phyloP scores from a whole-genome alignment of 2,888 invertebrate genomes.

The Dascillus cervinus region DNA sequence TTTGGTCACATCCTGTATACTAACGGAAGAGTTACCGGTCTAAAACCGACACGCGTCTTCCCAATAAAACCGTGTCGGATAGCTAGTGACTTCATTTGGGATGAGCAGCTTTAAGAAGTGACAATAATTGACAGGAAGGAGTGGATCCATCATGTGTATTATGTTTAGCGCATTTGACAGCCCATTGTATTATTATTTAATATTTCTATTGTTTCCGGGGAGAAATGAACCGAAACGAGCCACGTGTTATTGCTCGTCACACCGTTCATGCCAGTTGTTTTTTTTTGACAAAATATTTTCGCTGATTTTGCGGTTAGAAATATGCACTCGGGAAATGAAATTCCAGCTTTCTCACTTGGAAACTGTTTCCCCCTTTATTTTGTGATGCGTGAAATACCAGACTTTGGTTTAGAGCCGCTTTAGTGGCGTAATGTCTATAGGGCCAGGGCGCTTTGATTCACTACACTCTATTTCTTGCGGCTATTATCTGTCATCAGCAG shows the following conservation, averaged over 20 bases:
- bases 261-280: too few species aligned
- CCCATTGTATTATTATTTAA: constrained; percentile 6
- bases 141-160: constrained; percentile 3
- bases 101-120: too few species aligned
- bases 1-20: too few species aligned
- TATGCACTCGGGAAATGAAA: too few species aligned
- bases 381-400: constrained; percentile 10
- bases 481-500: constrained; percentile 12
- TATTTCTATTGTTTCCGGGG: constrained; percentile 5
- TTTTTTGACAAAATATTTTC: too few species aligned
- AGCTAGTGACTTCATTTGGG: too few species aligned
- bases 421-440: constrained; percentile 6
- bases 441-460: constrained; percentile 9
- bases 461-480: constrained; percentile 11
- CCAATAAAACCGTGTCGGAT: too few species aligned
- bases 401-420: constrained; percentile 11
- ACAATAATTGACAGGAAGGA: constrained; percentile 6
- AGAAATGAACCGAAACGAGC: too few species aligned
- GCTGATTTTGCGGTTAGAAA: too few species aligned
- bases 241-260: too few species aligned
- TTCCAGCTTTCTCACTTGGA: constrained; percentile 8
- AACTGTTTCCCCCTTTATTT: constrained; percentile 9
- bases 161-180: constrained; percentile 7
- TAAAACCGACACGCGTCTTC: too few species aligned
- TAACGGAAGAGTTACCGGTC: too few species aligned